These are phyloP conservation scores for Probaryconus sp. DNA, from an alignment of 1,140 invertebrate genomes.

Conservation along the genomic window DNA sequence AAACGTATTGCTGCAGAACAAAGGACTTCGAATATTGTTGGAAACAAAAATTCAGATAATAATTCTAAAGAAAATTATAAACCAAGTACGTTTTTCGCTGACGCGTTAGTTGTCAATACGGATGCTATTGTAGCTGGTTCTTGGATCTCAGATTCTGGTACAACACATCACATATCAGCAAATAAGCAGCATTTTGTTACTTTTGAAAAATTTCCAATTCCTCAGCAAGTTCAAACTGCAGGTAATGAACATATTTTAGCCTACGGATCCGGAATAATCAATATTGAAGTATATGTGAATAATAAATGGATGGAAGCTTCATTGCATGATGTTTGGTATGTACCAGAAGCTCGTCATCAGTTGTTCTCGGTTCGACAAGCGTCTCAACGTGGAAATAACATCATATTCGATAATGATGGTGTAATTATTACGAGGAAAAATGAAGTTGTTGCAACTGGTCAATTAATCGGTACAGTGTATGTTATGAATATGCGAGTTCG, in stretches of 20 bases:
- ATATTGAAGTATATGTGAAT: conserved; percentile 10
- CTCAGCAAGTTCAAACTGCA: conserved; percentile 26
- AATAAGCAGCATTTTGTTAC: conserved; percentile 43
- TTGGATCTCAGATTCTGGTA: conserved; percentile 36
- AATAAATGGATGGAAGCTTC: conserved; percentile 16
- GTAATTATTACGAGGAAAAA: not conserved
- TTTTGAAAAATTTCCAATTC: conserved; percentile 36
- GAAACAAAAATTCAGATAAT: not conserved
- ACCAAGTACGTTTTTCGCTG: conserved; percentile 15
- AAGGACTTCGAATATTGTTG: not conserved
- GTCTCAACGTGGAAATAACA: conserved; percentile 1
- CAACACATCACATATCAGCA: conserved; percentile 47
- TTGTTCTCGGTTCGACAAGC: conserved; percentile 26
- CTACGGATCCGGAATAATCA: conserved; percentile 16
- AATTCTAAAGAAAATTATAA: conserved; percentile 8
- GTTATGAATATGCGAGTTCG: conserved; percentile 14
- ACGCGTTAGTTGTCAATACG: conserved; percentile 14
- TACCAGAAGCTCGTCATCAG: conserved; percentile 22
- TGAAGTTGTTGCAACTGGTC: conserved; percentile 8
- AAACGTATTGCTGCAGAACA: conserved; percentile 30
- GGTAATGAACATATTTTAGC: conserved; percentile 20
- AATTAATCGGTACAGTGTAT: conserved; percentile 7
- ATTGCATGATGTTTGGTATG: conserved; percentile 35
- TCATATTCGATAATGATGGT: not conserved
- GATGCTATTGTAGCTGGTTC: conserved; percentile 9